Conservation (phyloP, 2,888 invertebrate genomes). For the Ormyrus nitidulus region DNA sequence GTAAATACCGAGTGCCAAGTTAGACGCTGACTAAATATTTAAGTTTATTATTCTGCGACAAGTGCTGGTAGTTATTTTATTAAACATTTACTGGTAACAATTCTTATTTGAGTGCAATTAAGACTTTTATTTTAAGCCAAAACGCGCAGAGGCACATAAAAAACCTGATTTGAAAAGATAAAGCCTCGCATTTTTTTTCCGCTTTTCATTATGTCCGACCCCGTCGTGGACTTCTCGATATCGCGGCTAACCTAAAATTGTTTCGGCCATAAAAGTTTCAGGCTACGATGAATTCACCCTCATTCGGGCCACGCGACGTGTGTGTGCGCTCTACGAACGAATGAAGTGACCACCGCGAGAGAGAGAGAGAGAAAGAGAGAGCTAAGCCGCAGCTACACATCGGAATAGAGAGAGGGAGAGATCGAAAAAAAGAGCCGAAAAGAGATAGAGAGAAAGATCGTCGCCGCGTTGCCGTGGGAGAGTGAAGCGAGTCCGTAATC, state of each 20-base stretch:
- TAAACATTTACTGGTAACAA: no score
- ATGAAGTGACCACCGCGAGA: constrained; percentile 42
- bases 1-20: no score
- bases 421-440: constrained; percentile 21
- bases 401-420: constrained; percentile 5
- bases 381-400: not conserved
- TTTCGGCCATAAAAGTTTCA: constrained; percentile 50
- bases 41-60: no score
- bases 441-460: constrained; percentile 49
- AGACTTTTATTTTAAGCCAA: no score
- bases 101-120: no score
- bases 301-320: constrained; percentile 2
- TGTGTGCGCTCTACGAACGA: constrained; percentile 24
- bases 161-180: not conserved
- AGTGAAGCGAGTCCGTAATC: constrained; percentile 65
- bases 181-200: not conserved
- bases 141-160: no score
- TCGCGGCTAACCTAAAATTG: constrained; percentile 51
- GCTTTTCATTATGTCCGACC: constrained; percentile 34
- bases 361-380: constrained; percentile 6
- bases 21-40: no score
- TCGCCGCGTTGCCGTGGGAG: constrained; percentile 55
- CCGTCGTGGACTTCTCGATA: constrained; percentile 34
- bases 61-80: no score
- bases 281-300: constrained; percentile 35